phyloP scores from a whole-genome alignment of 2,888 invertebrate species.

The Byasa hedistus region DNA sequence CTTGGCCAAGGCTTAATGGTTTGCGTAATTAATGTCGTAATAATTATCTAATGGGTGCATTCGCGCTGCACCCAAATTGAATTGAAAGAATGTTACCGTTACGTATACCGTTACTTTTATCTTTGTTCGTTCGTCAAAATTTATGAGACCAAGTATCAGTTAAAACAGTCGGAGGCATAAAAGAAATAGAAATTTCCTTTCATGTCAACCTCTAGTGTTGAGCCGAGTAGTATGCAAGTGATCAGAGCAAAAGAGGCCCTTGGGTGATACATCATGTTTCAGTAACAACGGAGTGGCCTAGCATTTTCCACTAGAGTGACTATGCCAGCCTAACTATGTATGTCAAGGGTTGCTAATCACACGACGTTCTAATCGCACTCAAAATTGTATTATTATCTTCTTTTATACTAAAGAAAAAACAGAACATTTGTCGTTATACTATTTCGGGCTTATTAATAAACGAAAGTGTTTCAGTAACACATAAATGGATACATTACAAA shows the following conservation, averaged over 20 bases:
- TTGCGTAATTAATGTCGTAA: slow-evolving; percentile 20
- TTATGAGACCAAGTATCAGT: no score
- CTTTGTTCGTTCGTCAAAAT: no score
- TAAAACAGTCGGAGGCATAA: not conserved
- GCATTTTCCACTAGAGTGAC: slow-evolving; percentile 75
- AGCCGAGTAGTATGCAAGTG: slow-evolving; percentile 32
- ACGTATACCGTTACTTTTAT: no score
- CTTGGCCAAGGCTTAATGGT: slow-evolving; percentile 21
- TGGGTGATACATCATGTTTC: slow-evolving; percentile 9
- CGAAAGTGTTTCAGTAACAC: not conserved
- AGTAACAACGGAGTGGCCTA: slow-evolving; percentile 50
- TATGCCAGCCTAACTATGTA: slow-evolving; percentile 55
- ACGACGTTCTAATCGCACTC: slow-evolving; percentile 66
- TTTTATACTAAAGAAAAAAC: not conserved
- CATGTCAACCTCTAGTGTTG: not conserved
- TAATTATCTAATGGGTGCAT: slow-evolving; percentile 7
- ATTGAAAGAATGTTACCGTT: not conserved
- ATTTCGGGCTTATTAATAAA: not conserved
- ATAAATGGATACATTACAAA: not conserved
- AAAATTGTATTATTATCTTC: slow-evolving; percentile 49
- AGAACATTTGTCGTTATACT: not conserved
- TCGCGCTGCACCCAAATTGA: not conserved
- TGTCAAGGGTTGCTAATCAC: slow-evolving; percentile 77
- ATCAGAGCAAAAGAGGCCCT: slow-evolving; percentile 43
- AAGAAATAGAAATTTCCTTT: not conserved